Conservation (phyloP, 2,797 vertebrate species). For the Scomberomorus guttatus region DNA sequence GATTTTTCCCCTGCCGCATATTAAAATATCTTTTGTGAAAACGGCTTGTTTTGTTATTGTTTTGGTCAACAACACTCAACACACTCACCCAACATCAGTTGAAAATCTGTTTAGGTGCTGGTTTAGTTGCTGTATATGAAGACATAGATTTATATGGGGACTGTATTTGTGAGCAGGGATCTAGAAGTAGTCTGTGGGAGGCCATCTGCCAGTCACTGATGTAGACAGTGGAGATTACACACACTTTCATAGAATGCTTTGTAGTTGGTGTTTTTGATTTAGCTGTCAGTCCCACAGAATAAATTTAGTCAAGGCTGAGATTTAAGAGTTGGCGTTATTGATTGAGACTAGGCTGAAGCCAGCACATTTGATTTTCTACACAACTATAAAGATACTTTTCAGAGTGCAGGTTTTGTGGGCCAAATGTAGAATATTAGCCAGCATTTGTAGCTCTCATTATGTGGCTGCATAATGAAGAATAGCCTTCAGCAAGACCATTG, state of each 20-base stretch:
- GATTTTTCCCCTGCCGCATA: neutral
- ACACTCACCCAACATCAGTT: too few relatives aligned
- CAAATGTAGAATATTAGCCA: conserved; percentile 7
- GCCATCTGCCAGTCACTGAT: neutral
- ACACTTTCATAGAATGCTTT: conserved; percentile 3
- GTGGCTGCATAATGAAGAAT: conserved; percentile 34
- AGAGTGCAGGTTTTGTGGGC: neutral
- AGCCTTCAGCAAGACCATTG: conserved; percentile 28
- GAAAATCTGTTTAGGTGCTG: neutral
- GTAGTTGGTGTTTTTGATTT: neutral
- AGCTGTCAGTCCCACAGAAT: conserved; percentile 6
- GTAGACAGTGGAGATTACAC: conserved; percentile 6
- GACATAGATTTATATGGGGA: neutral
- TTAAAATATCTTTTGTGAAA: neutral
- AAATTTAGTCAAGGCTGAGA: neutral
- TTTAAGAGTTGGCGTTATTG: neutral
- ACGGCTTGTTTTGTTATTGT: too few relatives aligned
- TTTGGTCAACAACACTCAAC: too few relatives aligned
- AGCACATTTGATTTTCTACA: neutral
- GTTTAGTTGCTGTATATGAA: neutral
- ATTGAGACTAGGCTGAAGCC: neutral
- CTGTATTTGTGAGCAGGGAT: neutral
- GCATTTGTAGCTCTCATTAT: conserved; percentile 20
- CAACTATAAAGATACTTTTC: conserved; percentile 7
- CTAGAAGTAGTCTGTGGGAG: neutral